Conservation (phyloP, 35 echinoderm and acorn worm species). For the Nesometra sesokonis region DNA sequence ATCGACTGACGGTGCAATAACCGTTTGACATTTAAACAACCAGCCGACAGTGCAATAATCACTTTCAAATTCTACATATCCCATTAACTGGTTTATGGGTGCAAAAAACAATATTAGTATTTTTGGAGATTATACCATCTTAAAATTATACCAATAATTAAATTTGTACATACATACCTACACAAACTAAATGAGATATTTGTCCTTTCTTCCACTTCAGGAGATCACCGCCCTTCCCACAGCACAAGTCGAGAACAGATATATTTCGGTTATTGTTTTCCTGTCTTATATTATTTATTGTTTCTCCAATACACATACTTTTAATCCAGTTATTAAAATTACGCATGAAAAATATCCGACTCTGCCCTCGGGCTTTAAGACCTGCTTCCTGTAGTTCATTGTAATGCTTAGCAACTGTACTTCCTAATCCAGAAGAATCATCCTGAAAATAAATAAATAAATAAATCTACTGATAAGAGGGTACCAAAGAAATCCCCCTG, state of each 20-base stretch:
- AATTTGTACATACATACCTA: conserved; percentile 34
- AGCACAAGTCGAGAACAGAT: conserved; percentile 71
- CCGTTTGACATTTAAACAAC: no score
- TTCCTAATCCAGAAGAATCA: neutral
- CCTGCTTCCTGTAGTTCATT: conserved; percentile 81
- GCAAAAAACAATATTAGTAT: no score
- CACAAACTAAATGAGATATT: conserved; percentile 79
- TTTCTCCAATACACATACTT: conserved; percentile 69
- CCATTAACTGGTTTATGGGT: no score
- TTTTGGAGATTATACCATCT: no score
- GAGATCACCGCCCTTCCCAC: conserved; percentile 93
- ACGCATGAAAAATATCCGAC: conserved; percentile 76
- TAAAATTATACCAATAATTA: neutral
- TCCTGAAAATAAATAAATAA: no score
- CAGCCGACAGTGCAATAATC: no score
- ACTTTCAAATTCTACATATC: no score
- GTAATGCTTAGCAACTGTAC: conserved; percentile 80
- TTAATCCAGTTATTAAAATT: conserved; percentile 99
- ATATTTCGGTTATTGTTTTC: conserved; percentile 25
- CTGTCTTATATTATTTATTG: conserved; percentile 32
- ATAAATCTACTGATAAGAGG: no score
- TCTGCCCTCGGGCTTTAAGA: conserved; percentile 50
- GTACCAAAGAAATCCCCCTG: no score
- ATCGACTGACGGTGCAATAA: no score
- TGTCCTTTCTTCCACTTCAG: conserved; percentile 97